Percentiles rank a stretch among this genome's conserved stretches.
These are phyloP conservation scores for Anthopleura sola DNA, from an alignment of 64 coral and sea anemone species.

Conservation along the genomic window DNA sequence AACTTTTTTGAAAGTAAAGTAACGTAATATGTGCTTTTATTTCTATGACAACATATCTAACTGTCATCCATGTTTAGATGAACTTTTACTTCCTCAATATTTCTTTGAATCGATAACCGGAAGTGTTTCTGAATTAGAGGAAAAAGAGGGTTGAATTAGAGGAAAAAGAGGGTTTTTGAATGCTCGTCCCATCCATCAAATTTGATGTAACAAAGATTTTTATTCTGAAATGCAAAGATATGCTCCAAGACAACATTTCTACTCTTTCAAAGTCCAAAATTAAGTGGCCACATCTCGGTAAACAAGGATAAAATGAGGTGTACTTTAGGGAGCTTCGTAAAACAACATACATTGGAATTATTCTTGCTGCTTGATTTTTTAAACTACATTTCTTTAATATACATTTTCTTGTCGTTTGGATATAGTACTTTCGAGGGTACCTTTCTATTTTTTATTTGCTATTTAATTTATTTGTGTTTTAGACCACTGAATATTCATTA, in stretches of 20 bases:
- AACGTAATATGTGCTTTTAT: too few relatives aligned
- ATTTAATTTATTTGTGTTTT: not conserved
- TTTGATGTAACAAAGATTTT: not conserved
- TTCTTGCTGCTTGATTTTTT: not conserved
- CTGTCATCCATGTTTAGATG: too few relatives aligned
- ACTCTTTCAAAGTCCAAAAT: not conserved
- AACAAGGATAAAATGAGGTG: not conserved
- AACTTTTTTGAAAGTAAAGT: too few relatives aligned
- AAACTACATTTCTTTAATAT: not conserved
- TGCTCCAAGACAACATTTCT: not conserved
- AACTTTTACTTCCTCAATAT: too few relatives aligned
- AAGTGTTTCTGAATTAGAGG: too few relatives aligned
- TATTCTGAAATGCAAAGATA: not conserved
- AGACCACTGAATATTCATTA: not conserved
- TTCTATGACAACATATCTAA: too few relatives aligned
- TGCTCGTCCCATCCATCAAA: not conserved
- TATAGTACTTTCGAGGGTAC: not conserved
- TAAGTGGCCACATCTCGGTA: not conserved
- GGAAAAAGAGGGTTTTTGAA: not conserved
- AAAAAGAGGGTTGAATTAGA: not conserved
- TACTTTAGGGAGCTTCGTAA: not conserved
- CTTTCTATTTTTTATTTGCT: not conserved
- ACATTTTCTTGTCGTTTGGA: not conserved
- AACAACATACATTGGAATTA: not conserved
- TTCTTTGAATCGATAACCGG: too few relatives aligned